Percentiles rank a stretch among this genome's conserved stretches.
Evolutionary conservation across 2,113 vertebrate genomes (phyloP).

Genomic region (Oostethus manadensis): DNA sequence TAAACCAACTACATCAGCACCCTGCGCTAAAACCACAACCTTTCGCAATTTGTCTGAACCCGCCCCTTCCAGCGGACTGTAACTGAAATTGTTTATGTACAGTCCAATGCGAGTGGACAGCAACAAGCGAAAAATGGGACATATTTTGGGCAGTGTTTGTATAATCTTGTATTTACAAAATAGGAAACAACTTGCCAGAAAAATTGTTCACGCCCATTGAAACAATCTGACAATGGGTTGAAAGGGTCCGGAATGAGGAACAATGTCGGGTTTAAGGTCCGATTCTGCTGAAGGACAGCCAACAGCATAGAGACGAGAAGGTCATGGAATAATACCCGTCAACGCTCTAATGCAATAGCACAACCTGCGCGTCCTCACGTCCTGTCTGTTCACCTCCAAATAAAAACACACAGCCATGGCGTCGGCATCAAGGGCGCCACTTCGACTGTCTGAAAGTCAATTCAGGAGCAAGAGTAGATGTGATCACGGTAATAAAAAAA

Average conservation of each 20-base stretch:
- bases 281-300: slow-evolving; percentile 8
- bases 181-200: too few species aligned
- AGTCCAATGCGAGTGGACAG: too few species aligned
- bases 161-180: too few species aligned
- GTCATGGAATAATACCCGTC: slow-evolving; percentile 3
- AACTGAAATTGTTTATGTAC: background rate
- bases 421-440: background rate
- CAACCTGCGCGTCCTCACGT: slow-evolving; percentile 39
- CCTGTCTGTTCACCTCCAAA: slow-evolving; percentile 24
- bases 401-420: slow-evolving; percentile 24
- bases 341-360: slow-evolving; percentile 12
- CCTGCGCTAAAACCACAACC: background rate
- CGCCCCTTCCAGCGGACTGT: background rate
- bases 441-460: slow-evolving; percentile 57
- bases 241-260: too few species aligned
- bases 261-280: background rate
- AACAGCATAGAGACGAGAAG: slow-evolving; percentile 4
- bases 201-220: too few species aligned
- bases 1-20: too few species aligned
- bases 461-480: slow-evolving; percentile 25
- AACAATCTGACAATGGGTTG: too few species aligned
- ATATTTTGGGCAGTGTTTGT: too few species aligned
- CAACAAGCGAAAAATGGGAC: too few species aligned
- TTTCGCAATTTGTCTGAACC: background rate
- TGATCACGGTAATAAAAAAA: slow-evolving; percentile 35